Evolutionary conservation across 37 sponge, comb jelly and placozoan genomes (phyloP), one percentile per base, ranked within the genome.

Genomic region (Beroe forskalii): DNA sequence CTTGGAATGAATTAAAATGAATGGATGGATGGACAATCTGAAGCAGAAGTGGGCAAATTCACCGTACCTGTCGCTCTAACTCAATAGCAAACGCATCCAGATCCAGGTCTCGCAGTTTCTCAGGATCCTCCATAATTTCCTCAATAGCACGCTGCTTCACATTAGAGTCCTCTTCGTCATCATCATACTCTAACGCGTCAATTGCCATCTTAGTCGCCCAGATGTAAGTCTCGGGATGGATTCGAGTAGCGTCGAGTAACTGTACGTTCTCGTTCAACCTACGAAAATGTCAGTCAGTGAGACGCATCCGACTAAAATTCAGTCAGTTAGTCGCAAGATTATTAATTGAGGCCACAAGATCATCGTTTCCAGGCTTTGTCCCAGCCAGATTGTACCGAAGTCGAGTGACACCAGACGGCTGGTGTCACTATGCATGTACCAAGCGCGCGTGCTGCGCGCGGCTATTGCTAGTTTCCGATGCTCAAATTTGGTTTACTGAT

Each of bases 171-270:
- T 80, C 86, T 1, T 80, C 86, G 86, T 80, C 96, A 93, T 94
- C 97, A 62, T 97, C 94, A 91, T 97, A 94, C 62, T 98, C 99
- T 31, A 98, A 92, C 25, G 99, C 99, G 92, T 98, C 99, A 17
- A 96, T 91, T 23, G 99, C 99, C 96, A 98, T 98, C 76, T 98
- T 98, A n/a, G 93, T 86, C 20, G 96, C 99, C 99, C 99, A 98
- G 61, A 93, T 95, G 30, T 98, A 98, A 1, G 96, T 94, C 91
- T 98, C 99, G 0, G 96, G 96, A 67, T 98, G 99, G 33, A 96
- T 93, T 12, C 99, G 48, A n/a, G 99, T 95, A 32, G 93, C 83
- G 92, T 98, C 99, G 90, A 98, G 89, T 36, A 95, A 91, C n/a
- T 98, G 95, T 12, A 91, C 92, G 90, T 95, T 94, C 23, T 91